Conservation (phyloP, 2,113 vertebrate species). For the Pithys albifrons region DNA sequence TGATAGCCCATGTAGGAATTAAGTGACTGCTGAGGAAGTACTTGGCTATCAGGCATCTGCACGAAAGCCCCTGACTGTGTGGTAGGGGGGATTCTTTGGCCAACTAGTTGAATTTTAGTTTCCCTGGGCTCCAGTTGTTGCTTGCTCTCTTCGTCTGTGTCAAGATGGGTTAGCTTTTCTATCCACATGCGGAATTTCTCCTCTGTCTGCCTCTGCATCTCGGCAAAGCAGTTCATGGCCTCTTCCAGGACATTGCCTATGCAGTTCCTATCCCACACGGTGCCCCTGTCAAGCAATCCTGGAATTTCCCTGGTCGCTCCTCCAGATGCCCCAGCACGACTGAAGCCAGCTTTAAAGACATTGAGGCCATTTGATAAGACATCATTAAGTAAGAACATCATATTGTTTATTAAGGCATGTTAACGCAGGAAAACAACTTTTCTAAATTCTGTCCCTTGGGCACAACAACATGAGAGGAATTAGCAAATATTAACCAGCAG, state of each 20-base stretch:
- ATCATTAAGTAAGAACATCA: constrained; percentile 67
- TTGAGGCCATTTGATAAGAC: constrained; percentile 90
- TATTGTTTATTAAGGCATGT: constrained; percentile 71
- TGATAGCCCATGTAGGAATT: constrained; percentile 77
- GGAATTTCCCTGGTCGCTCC: constrained; percentile 85
- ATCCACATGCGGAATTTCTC: constrained; percentile 91
- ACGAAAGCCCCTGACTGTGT: constrained; percentile 78
- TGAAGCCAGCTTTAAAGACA: constrained; percentile 96
- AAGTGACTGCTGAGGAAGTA: constrained; percentile 78
- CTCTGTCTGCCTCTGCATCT: constrained; percentile 93
- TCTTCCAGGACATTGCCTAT: constrained; percentile 92
- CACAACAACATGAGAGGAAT: neutral
- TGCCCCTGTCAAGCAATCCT: constrained; percentile 87
- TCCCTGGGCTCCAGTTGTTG: constrained; percentile 81
- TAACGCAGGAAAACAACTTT: constrained; percentile 65
- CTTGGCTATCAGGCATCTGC: constrained; percentile 79
- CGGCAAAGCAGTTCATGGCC: constrained; percentile 90
- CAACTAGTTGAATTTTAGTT: constrained; percentile 76
- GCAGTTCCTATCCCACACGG: constrained; percentile 88
- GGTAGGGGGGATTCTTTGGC: constrained; percentile 72
- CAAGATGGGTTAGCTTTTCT: constrained; percentile 87
- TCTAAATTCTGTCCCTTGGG: constrained; percentile 11
- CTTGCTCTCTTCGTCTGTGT: constrained; percentile 86
- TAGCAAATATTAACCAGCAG: constrained; percentile 29
- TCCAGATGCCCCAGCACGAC: constrained; percentile 85